Conservation (phyloP, 2,113 vertebrate genomes). For the Pavo muticus region DNA sequence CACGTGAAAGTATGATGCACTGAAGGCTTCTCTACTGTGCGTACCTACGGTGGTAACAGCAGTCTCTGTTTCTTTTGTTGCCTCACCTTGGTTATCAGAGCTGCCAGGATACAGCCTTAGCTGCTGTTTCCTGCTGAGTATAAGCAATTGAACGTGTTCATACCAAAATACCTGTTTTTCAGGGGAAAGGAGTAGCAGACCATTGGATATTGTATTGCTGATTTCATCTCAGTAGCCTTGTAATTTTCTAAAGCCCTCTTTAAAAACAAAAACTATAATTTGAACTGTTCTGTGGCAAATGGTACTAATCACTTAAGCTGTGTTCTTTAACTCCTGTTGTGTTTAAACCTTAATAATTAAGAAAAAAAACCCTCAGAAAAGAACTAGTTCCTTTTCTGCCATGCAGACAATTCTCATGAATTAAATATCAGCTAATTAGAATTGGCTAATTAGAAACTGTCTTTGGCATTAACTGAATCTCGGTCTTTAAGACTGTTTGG, state of each 20-base stretch:
- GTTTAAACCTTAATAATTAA: neutral
- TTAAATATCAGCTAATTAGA: neutral
- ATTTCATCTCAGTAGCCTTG: neutral
- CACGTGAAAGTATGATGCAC: neutral
- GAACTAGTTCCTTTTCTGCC: neutral
- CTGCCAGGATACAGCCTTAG: neutral
- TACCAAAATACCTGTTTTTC: neutral
- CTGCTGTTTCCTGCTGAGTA: neutral
- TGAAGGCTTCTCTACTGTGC: neutral
- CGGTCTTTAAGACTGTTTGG: neutral
- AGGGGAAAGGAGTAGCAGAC: neutral
- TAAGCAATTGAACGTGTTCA: neutral
- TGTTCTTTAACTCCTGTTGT: neutral
- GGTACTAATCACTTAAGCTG: neutral
- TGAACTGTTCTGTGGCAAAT: conserved; percentile 9
- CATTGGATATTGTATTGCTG: neutral
- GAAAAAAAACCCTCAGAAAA: neutral
- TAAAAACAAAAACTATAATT: neutral
- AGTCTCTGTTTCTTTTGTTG: neutral
- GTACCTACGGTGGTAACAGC: neutral
- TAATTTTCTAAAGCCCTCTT: neutral
- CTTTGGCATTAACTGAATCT: too few species aligned
- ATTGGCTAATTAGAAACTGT: neutral
- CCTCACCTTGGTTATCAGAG: fast-evolving
- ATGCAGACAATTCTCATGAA: neutral